phyloP scores from a whole-genome alignment of 2,888 invertebrate genomes.

The Notodonta ziczac region DNA sequence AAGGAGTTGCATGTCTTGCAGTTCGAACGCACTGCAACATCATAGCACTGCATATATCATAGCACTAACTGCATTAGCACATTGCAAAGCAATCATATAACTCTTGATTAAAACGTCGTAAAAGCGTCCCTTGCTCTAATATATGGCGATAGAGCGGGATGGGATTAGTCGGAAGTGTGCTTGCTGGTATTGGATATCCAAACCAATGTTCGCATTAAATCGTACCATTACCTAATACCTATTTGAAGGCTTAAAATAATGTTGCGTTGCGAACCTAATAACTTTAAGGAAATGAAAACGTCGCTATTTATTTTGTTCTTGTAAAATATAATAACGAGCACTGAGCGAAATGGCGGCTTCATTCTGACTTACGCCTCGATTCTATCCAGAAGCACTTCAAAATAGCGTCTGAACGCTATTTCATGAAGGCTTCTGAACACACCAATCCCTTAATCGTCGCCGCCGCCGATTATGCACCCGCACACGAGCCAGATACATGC shows the following conservation, averaged over 20 bases:
- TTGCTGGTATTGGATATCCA: not conserved
- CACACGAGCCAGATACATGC: no score
- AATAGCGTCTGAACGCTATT: no score
- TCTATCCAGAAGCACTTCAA: no score
- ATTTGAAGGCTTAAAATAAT: not conserved
- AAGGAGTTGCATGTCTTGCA: no score
- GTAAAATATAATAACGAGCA: no score
- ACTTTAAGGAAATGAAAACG: not conserved
- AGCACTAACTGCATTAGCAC: constrained; percentile 74
- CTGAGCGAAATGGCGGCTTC: not conserved
- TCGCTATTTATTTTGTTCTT: no score
- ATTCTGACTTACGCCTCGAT: no score
- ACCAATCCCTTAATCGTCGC: no score
- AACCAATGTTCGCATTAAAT: no score
- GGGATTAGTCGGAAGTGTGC: constrained; percentile 54
- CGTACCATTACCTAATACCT: no score
- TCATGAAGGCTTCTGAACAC: no score
- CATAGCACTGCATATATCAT: constrained; percentile 55
- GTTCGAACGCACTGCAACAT: not conserved
- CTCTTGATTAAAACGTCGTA: constrained; percentile 80
- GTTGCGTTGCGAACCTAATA: not conserved
- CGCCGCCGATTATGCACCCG: no score
- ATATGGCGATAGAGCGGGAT: constrained; percentile 59
- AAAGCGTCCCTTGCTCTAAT: constrained; percentile 77
- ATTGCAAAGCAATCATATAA: constrained; percentile 75